These are phyloP conservation scores for Myiagra hebetior DNA, from an alignment of 2,113 vertebrate species.

Conservation along the genomic window DNA sequence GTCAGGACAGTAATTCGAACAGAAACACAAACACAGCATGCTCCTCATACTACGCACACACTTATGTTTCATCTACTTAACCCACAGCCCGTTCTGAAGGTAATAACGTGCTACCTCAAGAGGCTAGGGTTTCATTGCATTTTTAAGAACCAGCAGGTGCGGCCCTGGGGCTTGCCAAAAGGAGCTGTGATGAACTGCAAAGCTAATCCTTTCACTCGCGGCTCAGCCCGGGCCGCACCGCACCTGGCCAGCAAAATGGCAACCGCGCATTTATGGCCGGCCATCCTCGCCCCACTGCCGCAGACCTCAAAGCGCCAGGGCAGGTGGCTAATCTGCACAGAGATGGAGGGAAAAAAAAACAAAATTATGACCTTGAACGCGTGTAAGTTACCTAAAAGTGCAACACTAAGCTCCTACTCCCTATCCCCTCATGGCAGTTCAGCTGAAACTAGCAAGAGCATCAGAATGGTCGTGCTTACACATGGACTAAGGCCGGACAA, in stretches of 20 bases:
- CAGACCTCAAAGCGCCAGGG: not conserved
- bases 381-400: not conserved
- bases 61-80: slow-evolving; percentile 37
- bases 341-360: too few relatives aligned
- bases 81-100: slow-evolving; percentile 26
- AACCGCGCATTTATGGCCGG: not conserved
- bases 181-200: not conserved
- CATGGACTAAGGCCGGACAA: too few relatives aligned
- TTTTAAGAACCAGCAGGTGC: slow-evolving; percentile 41
- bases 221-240: not conserved
- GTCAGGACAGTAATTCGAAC: slow-evolving; percentile 20
- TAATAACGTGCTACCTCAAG: slow-evolving; percentile 30
- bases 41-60: not conserved
- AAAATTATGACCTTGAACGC: not conserved
- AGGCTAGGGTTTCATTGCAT: slow-evolving; percentile 24
- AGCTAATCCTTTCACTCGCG: slow-evolving; percentile 2
- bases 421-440: not conserved
- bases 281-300: not conserved
- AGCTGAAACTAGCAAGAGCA: not conserved
- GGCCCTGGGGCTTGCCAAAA: slow-evolving; percentile 17
- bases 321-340: not conserved
- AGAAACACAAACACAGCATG: slow-evolving; percentile 21
- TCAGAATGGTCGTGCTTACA: not conserved
- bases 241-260: not conserved
- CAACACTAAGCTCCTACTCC: not conserved